Conservation (phyloP, 2,797 vertebrate species). For the Nyctibius grandis region DNA sequence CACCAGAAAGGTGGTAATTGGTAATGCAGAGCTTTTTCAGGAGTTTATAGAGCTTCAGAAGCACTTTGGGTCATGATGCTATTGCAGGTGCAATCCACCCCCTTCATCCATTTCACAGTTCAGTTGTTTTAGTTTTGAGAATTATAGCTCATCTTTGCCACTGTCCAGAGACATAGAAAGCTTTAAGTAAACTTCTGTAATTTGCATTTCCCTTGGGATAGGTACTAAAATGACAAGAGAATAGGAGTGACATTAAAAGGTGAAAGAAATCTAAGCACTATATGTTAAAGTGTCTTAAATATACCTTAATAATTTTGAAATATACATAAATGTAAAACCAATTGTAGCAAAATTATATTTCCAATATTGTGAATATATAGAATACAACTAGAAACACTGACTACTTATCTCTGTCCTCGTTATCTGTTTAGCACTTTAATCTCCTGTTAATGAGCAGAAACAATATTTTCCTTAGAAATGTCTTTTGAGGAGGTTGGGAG, state of each 20-base stretch:
- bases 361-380: background rate
- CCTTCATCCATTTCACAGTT: background rate
- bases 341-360: background rate
- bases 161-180: background rate
- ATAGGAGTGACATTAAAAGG: background rate
- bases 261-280: background rate
- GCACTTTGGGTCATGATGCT: background rate
- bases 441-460: background rate
- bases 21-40: background rate
- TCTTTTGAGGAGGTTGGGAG: background rate
- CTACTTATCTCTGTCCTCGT: background rate
- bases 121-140: background rate
- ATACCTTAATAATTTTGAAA: background rate
- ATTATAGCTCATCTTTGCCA: background rate
- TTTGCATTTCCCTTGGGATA: background rate
- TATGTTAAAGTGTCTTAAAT: background rate
- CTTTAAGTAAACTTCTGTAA: background rate
- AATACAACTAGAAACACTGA: background rate
- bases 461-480: background rate
- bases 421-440: background rate
- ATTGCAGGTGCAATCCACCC: background rate
- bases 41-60: background rate
- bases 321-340: background rate
- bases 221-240: background rate
- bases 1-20: background rate